A percentile compares a stretch with the other conserved stretches of the same genome.
These are phyloP conservation scores for Pangasianodon hypophthalmus DNA, from an alignment of 2,113 vertebrate genomes.

Conservation along the genomic window DNA sequence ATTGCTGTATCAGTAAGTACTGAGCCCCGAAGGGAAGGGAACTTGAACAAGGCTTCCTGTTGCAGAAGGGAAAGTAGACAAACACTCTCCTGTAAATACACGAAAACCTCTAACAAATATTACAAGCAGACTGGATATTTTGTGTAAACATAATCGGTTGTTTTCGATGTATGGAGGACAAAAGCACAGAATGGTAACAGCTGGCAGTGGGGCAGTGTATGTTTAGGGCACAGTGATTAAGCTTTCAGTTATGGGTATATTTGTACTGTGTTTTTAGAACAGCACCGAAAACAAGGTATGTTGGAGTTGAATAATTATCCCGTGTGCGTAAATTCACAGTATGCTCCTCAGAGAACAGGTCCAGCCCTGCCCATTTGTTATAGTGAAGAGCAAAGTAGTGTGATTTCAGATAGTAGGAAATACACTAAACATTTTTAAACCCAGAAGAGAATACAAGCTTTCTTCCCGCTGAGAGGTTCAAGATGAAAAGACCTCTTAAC, in stretches of 20 bases:
- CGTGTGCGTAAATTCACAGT: not conserved
- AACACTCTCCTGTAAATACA: not conserved
- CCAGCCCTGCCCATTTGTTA: not conserved
- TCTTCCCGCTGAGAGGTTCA: not conserved
- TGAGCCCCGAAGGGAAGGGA: not conserved
- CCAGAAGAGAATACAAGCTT: not conserved
- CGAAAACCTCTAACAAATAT: not conserved
- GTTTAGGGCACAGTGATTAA: not conserved
- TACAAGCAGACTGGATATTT: not conserved
- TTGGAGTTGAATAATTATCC: not conserved
- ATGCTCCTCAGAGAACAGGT: not conserved
- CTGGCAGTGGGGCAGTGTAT: not conserved
- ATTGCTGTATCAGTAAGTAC: not conserved
- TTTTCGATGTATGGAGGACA: not conserved
- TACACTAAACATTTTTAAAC: not conserved
- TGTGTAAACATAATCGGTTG: not conserved
- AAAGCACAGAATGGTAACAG: slow-evolving; percentile 3
- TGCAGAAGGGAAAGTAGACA: not conserved
- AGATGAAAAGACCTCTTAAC: not conserved
- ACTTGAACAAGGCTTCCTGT: not conserved
- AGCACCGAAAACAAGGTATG: no score
- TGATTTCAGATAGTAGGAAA: not conserved
- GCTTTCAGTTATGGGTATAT: not conserved
- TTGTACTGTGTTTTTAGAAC: not conserved
- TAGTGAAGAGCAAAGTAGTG: not conserved